phyloP scores from a whole-genome alignment of 2,797 vertebrate species.

The Cheirogaleus major region DNA sequence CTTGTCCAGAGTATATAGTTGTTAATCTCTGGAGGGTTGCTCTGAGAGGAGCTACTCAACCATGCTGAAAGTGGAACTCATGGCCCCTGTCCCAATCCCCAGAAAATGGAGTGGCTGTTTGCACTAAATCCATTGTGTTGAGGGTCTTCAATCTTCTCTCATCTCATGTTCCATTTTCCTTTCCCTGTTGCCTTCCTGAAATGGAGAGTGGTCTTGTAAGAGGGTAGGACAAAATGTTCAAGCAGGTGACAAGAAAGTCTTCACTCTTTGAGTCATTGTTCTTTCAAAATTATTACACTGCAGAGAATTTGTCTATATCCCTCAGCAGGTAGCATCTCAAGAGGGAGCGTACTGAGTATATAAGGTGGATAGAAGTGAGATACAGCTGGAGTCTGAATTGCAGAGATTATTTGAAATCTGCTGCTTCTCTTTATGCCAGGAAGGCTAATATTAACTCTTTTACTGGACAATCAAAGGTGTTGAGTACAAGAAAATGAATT shows the following conservation, averaged over 20 bases:
- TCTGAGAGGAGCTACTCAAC: neutral
- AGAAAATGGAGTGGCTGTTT: neutral
- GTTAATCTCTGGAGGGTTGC: neutral
- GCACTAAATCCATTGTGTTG: neutral
- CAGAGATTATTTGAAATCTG: conserved; percentile 15
- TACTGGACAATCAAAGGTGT: neutral
- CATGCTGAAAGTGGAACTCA: neutral
- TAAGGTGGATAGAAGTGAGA: neutral
- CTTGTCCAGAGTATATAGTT: neutral
- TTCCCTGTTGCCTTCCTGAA: neutral
- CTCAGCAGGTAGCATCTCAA: neutral
- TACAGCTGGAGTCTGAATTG: neutral
- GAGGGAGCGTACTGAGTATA: neutral
- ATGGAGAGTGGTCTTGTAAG: neutral
- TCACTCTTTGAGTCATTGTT: neutral
- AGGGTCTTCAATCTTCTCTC: neutral
- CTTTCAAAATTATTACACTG: neutral
- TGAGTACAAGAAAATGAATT: neutral
- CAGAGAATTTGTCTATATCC: neutral
- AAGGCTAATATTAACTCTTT: neutral
- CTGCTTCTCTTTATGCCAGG: neutral
- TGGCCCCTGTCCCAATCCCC: neutral
- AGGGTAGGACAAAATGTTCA: neutral
- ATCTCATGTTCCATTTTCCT: neutral
- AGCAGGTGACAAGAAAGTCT: neutral